Conservation (phyloP, 2,113 vertebrate genomes). For the Leptosomus discolor region DNA sequence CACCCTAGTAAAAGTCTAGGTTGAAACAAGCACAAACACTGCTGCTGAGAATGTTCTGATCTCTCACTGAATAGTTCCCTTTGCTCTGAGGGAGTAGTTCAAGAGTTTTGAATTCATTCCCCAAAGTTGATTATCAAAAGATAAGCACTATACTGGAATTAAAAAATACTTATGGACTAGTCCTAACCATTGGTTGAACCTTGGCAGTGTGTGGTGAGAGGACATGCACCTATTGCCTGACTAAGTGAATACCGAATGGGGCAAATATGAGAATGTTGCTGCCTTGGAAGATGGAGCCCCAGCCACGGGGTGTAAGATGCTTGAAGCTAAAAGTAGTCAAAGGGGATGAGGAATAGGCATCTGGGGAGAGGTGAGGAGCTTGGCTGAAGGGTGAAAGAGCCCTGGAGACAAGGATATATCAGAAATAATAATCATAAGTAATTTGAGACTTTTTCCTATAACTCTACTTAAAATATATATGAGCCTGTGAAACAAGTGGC, state of each 20-base stretch:
- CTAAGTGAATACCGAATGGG: not conserved
- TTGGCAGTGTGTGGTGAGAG: not conserved
- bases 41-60: not conserved
- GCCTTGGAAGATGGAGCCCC: not conserved
- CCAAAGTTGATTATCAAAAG: not conserved
- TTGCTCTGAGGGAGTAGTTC: not conserved
- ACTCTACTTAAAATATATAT: not conserved
- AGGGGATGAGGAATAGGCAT: not conserved
- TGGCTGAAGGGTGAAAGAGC: not conserved
- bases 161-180: not conserved
- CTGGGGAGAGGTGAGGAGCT: not conserved
- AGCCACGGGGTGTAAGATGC: not conserved
- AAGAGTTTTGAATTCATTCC: not conserved
- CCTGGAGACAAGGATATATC: not conserved
- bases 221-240: not conserved
- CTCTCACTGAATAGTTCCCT: not conserved
- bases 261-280: not conserved
- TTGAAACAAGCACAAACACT: not conserved
- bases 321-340: not conserved
- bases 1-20: rapidly evolving
- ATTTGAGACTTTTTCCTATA: not conserved
- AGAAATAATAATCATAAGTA: not conserved
- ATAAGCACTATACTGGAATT: not conserved
- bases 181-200: not conserved
- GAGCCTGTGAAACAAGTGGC: not conserved